Conservation (phyloP, 1,140 invertebrate species). For the Limonius californicus region DNA sequence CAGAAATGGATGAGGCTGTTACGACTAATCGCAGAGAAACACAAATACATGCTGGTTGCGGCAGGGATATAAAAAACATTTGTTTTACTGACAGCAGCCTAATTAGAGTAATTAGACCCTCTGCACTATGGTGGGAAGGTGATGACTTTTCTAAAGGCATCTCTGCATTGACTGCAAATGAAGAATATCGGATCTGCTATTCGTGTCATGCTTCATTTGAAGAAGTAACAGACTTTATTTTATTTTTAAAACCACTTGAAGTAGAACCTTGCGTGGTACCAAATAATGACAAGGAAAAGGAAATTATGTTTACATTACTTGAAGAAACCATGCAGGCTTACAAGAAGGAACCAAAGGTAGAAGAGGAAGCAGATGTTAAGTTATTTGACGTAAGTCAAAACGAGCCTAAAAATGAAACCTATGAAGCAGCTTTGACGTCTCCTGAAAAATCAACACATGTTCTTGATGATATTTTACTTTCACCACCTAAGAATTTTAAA, state of each 20-base stretch:
- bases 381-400: background rate
- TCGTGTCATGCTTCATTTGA: constrained; percentile 60
- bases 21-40: constrained; percentile 44
- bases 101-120: constrained; percentile 48
- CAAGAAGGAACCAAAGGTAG: background rate
- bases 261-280: constrained; percentile 52
- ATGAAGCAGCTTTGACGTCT: background rate
- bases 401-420: background rate
- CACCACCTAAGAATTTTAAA: constrained; percentile 3
- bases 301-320: constrained; percentile 31
- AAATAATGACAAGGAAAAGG: constrained; percentile 18
- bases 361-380: background rate
- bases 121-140: constrained; percentile 52
- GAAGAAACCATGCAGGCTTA: constrained; percentile 31
- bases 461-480: background rate
- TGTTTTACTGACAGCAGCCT: constrained; percentile 31
- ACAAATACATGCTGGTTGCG: constrained; percentile 46
- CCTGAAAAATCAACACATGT: background rate
- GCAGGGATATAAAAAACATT: constrained; percentile 26
- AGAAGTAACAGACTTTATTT: constrained; percentile 54
- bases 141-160: constrained; percentile 40
- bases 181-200: constrained; percentile 55
- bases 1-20: constrained; percentile 46
- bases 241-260: constrained; percentile 52
- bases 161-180: constrained; percentile 37